A percentile compares a stretch with the other conserved stretches of the same genome.
Conservation (phyloP, 2,888 invertebrate genomes). For the Dicyrtomina minuta region DNA sequence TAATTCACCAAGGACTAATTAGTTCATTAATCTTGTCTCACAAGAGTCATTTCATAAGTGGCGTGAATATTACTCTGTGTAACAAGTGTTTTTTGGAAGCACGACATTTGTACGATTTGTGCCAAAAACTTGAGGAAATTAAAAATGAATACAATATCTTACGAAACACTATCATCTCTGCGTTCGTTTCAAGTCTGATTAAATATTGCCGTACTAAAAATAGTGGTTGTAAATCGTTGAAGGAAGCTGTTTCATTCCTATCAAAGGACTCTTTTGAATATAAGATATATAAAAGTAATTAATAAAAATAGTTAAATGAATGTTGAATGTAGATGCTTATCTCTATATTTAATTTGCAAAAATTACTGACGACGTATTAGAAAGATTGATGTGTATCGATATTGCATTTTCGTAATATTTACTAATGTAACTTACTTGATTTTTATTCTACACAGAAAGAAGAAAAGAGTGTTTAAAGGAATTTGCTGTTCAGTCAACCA, state of each 20-base stretch:
- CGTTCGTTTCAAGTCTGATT: not conserved
- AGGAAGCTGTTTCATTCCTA: not conserved
- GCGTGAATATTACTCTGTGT: not conserved
- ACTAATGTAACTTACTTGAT: too few relatives aligned
- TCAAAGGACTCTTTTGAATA: not conserved
- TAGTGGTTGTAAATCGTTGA: not conserved
- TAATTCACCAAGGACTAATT: too few relatives aligned
- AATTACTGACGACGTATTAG: too few relatives aligned
- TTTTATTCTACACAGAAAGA: too few relatives aligned
- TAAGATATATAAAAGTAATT: constrained; percentile 11
- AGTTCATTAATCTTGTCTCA: too few relatives aligned
- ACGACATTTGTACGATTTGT: not conserved
- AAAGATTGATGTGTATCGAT: too few relatives aligned
- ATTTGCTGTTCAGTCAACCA: too few relatives aligned
- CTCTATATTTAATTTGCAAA: too few relatives aligned
- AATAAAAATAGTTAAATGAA: not conserved
- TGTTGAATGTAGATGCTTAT: too few relatives aligned
- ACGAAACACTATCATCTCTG: not conserved
- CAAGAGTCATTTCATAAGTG: not conserved
- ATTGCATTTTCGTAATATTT: too few relatives aligned
- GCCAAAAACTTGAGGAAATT: not conserved
- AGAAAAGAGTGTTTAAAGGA: too few relatives aligned
- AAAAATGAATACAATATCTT: not conserved
- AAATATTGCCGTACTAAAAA: not conserved
- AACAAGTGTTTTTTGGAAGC: not conserved